Evolutionary conservation across 2,113 vertebrate species (phyloP).

Genomic region (Calonectris borealis): DNA sequence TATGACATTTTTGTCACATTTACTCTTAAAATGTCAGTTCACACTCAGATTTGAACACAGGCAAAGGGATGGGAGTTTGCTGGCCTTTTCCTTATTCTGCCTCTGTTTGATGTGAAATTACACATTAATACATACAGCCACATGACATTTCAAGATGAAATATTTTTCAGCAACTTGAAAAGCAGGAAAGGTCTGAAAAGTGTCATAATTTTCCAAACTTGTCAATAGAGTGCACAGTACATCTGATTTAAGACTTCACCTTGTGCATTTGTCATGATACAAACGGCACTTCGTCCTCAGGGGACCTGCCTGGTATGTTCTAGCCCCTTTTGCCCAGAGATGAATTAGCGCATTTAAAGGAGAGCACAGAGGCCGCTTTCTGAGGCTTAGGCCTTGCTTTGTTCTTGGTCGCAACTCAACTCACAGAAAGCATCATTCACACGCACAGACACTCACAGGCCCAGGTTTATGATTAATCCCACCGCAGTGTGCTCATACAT

Average conservation of each 20-base stretch:
- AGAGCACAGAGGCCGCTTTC: slow-evolving; percentile 77
- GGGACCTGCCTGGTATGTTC: slow-evolving; percentile 62
- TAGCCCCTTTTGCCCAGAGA: slow-evolving; percentile 47
- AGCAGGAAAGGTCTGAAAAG: slow-evolving; percentile 4
- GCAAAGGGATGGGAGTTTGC: not conserved
- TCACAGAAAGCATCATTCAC: slow-evolving; percentile 80
- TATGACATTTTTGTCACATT: slow-evolving; percentile 31
- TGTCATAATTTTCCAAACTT: not conserved
- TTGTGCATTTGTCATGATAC: slow-evolving; percentile 38
- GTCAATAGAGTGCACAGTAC: not conserved
- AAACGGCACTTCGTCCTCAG: slow-evolving; percentile 5
- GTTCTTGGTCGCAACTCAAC: slow-evolving; percentile 60
- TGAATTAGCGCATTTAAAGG: slow-evolving; percentile 75
- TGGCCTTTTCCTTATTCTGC: not conserved
- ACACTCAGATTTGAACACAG: not conserved
- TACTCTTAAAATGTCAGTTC: slow-evolving; percentile 7
- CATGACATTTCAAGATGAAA: not conserved
- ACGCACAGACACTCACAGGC: slow-evolving; percentile 35
- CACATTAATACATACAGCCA: not conserved
- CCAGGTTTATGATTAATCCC: slow-evolving; percentile 67
- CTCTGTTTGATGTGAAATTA: slow-evolving; percentile 8
- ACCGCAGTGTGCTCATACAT: slow-evolving; percentile 23
- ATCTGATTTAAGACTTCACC: slow-evolving; percentile 34
- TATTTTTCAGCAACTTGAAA: not conserved
- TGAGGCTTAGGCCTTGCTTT: slow-evolving; percentile 67